Percentiles rank a stretch among this genome's conserved stretches.
Conservation (phyloP, 2,888 invertebrate genomes). For the Chrysopilus asiliformis region DNA sequence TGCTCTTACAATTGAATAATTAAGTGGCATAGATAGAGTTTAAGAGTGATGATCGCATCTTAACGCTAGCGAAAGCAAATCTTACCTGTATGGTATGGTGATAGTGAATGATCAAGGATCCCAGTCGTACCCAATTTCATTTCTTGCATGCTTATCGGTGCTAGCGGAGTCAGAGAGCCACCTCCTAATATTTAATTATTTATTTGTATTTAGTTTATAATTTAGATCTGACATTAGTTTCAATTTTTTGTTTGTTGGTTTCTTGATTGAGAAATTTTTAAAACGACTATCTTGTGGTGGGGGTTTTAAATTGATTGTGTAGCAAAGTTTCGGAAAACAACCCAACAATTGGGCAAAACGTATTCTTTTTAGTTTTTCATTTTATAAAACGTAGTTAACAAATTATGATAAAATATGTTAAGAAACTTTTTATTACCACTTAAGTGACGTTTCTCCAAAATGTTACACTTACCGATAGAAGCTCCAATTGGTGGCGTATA, state of each 20-base stretch:
- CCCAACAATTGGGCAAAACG: no score
- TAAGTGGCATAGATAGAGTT: no score
- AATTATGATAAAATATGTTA: no score
- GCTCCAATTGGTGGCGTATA: constrained; percentile 67
- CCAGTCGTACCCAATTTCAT: constrained; percentile 50
- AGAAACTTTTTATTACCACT: constrained; percentile 1
- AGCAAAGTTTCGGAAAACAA: neutral
- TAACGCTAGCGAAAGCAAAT: no score
- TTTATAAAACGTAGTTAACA: no score
- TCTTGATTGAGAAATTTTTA: neutral
- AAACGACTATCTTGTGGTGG: neutral
- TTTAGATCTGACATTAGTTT: no score
- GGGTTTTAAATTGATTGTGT: neutral
- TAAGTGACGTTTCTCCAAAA: neutral
- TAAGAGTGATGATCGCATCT: no score
- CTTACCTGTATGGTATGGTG: constrained; percentile 47
- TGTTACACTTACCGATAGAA: constrained; percentile 46
- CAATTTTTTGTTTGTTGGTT: no score
- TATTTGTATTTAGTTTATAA: constrained; percentile 2
- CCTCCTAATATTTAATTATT: constrained; percentile 33
- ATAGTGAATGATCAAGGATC: constrained; percentile 50
- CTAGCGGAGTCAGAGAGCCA: constrained; percentile 54
- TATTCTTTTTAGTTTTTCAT: no score
- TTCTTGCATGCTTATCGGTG: constrained; percentile 63
- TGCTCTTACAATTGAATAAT: no score